Base-by-base conservation (phyloP, 2,888 invertebrate species). In the Mechanitis mazaeus region DNA sequence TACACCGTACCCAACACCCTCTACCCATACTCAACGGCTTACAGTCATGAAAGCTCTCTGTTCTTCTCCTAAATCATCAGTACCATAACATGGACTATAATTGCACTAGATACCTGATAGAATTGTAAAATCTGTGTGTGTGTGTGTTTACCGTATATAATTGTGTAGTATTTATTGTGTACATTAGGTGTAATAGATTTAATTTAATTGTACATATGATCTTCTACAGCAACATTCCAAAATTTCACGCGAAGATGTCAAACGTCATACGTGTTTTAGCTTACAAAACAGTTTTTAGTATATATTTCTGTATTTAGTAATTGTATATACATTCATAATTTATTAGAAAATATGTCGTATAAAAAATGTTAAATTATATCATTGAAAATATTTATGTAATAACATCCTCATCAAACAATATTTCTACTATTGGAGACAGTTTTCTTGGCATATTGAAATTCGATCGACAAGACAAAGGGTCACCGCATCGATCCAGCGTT, bases 141-240 rank as follows among this genome's bases (percentile, higher is more conserved):
- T 58, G 45, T 11, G 3, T 58, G 4, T 62, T 45, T 54, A 57
- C 33, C 6, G 33, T 46, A 7, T 56, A 33, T n/a, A 55, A 62
- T 28, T 33, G 45, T 20, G 20, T 20, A 20, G 20, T 20, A 38
- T 3, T 50, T 47, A 38, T 45, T 12, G 33, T 45, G 28, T 57
- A 7, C 54, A 11, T 33, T 55, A 61, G 54, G 35, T 47, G 20
- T 47, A 20, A 33, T 59, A 33, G 20, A 33, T 33, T 64, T 56
- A 45, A 35, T 45, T 9, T 38, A 7, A 54, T 38, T 71, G 68
- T 71, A 68, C 33, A 71, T 71, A 69, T 62, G 31, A 66, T 69
- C 70, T 71, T 70, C 73, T 74, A 72, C 73, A 87, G 89, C 89
- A 77, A 76, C 88, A 89, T 89, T 89, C 89, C 89, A 88, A 89